phyloP scores from a whole-genome alignment of 2,113 vertebrate genomes.

The Vicugna pacos region DNA sequence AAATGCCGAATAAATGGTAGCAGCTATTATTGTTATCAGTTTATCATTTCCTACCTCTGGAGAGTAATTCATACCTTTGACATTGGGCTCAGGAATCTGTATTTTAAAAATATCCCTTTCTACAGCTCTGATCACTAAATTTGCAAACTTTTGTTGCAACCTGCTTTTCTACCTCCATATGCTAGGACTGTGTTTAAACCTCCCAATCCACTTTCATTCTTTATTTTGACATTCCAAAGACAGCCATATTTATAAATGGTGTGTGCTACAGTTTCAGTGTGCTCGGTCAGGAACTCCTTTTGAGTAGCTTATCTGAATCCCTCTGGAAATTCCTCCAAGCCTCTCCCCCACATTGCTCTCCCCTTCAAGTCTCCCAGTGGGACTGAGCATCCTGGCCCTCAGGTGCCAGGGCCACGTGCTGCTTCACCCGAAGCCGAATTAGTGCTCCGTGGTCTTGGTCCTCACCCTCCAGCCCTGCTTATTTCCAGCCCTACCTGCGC shows the following conservation, averaged over 20 bases:
- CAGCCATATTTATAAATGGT: slow-evolving; percentile 21
- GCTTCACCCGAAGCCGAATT: background rate
- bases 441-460: background rate
- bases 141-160: background rate
- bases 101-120: background rate
- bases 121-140: background rate
- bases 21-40: background rate
- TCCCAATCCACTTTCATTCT: background rate
- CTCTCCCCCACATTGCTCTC: background rate
- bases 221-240: background rate
- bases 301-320: background rate
- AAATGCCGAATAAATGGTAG: background rate
- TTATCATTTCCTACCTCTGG: background rate
- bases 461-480: background rate
- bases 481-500: background rate
- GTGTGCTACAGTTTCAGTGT: background rate
- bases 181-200: background rate
- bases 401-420: too few species aligned
- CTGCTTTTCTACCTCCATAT: background rate
- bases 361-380: background rate
- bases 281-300: background rate
- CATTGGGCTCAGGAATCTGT: background rate
- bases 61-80: background rate
- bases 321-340: background rate
- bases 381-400: background rate